Evolutionary conservation across 2,797 vertebrate genomes (phyloP), one percentile per base, ranked within the genome.

Genomic region (Hoplostethus mediterraneus): DNA sequence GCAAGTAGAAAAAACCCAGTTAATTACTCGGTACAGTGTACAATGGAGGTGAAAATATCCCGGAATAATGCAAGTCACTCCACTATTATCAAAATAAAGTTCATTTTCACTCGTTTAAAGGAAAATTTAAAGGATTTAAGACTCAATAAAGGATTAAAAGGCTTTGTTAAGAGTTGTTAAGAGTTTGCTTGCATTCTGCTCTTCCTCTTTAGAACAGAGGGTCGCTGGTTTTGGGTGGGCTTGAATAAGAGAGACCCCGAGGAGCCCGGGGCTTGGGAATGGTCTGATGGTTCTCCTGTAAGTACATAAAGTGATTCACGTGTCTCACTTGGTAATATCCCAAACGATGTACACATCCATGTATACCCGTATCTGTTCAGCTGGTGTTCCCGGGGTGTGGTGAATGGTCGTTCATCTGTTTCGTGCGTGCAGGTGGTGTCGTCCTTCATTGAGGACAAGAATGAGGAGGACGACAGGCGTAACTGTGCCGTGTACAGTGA

Each of bases 201-300:
- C 28, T 77, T 78, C 55, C 72, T 38, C 66, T 87, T 25, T 82
- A 96, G 95, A 90, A 92, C 91, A 94, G 96, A 97, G 90, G 94
- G 94, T 64, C 96, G 96, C 63, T 96, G 95, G 92, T 98, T 99
- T 91, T 99, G 98, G 98, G 95, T 98, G 80, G 97, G 98, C 79
- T 95, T 99, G 80, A 98, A 96, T 88, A 99, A 96, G 92, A 96
- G 96, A 95, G 96, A 95, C 77, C 93, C 92, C 0, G 87, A 94
- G 81, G 89, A 93, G 60, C 88, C 80, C 2, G 96, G 95, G 61
- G 89, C 92, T 0, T 99, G 98, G 97, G 87, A 95, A 73, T 99
- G 98, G 98, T 97, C 97, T 11, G 98, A 99, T 67, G 90, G 92
- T 69, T 96, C 95, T 6, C 95, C 96, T 68, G 97, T 98, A 95